phyloP scores from a whole-genome alignment of 2,888 invertebrate species.

The Drosophila ezoana region DNA sequence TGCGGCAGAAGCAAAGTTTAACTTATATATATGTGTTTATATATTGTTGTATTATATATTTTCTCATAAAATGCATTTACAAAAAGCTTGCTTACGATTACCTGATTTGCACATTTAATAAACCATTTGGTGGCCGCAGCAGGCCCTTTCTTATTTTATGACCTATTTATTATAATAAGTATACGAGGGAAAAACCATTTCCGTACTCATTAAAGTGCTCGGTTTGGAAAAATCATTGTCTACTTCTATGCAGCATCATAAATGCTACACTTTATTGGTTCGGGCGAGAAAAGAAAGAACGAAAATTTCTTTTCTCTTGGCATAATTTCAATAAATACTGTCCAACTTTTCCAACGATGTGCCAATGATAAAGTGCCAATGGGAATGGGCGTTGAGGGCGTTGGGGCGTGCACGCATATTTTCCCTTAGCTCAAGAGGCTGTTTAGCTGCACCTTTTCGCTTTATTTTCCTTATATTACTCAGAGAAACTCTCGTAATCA shows the following conservation, averaged over 20 bases:
- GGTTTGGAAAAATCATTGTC: slow-evolving; percentile 43
- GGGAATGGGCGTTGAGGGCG: slow-evolving; percentile 27
- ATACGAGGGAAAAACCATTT: slow-evolving; percentile 15
- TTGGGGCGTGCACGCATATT: slow-evolving; percentile 25
- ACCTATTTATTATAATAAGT: slow-evolving; percentile 60
- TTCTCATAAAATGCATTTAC: neutral
- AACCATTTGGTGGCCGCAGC: slow-evolving; percentile 6
- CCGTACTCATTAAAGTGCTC: slow-evolving; percentile 19
- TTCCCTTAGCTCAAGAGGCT: slow-evolving; percentile 33
- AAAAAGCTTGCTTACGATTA: neutral
- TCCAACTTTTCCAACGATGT: slow-evolving; percentile 73
- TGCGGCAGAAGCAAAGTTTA: no score
- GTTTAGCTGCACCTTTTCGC: slow-evolving; percentile 39
- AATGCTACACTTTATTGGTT: slow-evolving; percentile 53
- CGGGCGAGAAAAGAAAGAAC: slow-evolving; percentile 1
- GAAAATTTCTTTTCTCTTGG: slow-evolving; percentile 16
- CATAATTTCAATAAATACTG: slow-evolving; percentile 67
- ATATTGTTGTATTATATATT: neutral
- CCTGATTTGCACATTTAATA: slow-evolving; percentile 41
- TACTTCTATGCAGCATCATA: slow-evolving; percentile 61
- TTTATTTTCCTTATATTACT: slow-evolving; percentile 27
- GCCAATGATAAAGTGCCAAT: slow-evolving; percentile 74
- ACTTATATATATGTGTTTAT: no score
- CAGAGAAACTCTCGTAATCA: slow-evolving; percentile 68
- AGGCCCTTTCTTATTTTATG: slow-evolving; percentile 51